Base-by-base conservation (phyloP, 23 tunicate genomes). In the Halocynthia roretzi region DNA sequence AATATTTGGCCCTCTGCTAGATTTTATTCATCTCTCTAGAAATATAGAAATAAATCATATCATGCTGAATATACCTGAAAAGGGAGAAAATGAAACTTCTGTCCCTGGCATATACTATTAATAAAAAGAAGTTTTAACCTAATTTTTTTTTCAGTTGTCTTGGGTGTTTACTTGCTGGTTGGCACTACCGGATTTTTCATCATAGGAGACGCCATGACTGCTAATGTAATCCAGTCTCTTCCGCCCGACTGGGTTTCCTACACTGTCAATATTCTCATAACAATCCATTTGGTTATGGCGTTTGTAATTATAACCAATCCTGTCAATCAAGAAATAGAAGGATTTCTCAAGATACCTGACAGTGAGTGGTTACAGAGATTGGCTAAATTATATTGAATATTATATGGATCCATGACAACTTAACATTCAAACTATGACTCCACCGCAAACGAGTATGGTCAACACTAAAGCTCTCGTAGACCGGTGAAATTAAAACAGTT, bases 311-410 rank as follows among this genome's bases (percentile, higher is more conserved):
- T 86, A 5, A 62, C 72, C 5, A 92, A 92, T 63, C 98, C 98
- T 9, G 84, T 92, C 7, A 76, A 52, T 17, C 98, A 92, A 74
- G 98, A 82, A 40, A 51, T 92, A 56, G 98, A 92, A 79, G 87
- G 87, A 7, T 51, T 82, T 20, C 74, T 92, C 56, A 53, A 54
- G 15, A 66, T 86, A 18, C 75, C 74, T 55, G 83, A 86, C 83
- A 86, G 98, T 92, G 12, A 80, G 68, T 70, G 60, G 14, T 68
- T 0, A n/a, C 63, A n/a, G 2, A 58, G 4, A 4, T 14, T 56
- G 12, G 62, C 12, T 56, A 12, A 58, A 4, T 14, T 58, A 14
- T 4, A 14, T 58, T 15, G n/a, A 58, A 58, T 14, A 58, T 1
- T 14, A 58, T 58, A 58, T n/a, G 63, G 17, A 58, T 14, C 1